Conservation (phyloP, 2,797 vertebrate species). For the Lagorchestes hirsutus region DNA sequence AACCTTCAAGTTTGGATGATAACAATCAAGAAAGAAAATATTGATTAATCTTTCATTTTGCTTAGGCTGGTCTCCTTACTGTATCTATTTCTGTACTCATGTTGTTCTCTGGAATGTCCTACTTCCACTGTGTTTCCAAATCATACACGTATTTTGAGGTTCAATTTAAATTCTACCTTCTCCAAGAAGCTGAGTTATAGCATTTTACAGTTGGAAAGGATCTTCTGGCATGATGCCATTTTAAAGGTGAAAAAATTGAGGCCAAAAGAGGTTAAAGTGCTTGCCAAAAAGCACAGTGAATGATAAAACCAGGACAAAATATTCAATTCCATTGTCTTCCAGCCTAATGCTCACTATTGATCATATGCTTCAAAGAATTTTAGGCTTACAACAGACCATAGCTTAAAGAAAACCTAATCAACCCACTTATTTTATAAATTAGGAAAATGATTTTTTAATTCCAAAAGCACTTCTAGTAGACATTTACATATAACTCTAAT, state of each 20-base stretch:
- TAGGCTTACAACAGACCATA: background rate
- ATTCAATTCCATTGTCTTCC: background rate
- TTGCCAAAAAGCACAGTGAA: background rate
- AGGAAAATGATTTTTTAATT: background rate
- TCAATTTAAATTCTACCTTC: slow-evolving; percentile 17
- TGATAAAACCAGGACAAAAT: background rate
- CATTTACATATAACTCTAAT: background rate
- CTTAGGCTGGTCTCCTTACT: slow-evolving; percentile 38
- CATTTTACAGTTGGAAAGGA: slow-evolving; percentile 15
- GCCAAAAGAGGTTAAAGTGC: background rate
- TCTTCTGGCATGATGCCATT: background rate
- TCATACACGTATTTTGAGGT: background rate
- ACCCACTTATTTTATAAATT: background rate
- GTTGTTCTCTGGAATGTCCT: background rate
- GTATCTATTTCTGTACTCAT: background rate
- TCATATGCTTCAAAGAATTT: background rate
- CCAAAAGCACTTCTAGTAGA: background rate
- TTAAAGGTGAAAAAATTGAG: background rate
- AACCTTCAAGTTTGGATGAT: background rate
- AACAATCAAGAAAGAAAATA: slow-evolving; percentile 52
- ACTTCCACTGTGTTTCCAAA: background rate
- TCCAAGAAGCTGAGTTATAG: slow-evolving; percentile 38
- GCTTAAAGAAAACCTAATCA: background rate
- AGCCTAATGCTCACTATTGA: background rate
- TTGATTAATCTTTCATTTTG: slow-evolving; percentile 17